Evolutionary conservation across 2,797 vertebrate genomes (phyloP).

Genomic region (Chrysocyon brachyurus): DNA sequence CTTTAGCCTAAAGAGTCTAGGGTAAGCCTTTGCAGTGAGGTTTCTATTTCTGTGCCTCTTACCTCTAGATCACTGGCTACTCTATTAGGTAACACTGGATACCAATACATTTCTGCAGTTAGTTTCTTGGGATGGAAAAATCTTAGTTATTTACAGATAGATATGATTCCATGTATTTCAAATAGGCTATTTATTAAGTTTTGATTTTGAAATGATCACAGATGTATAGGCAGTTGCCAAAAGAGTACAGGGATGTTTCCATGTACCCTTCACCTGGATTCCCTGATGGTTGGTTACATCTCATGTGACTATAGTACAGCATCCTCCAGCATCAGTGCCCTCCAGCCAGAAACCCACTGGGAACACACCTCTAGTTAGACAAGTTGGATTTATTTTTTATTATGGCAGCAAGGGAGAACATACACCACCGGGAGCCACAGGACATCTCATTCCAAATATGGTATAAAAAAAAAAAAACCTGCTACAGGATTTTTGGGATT

Average conservation of each 20-base stretch:
- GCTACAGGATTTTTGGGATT: neutral
- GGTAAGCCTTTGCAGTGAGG: neutral
- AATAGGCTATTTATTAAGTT: neutral
- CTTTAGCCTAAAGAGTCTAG: neutral
- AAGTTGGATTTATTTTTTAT: neutral
- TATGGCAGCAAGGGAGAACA: neutral
- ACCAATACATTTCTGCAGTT: neutral
- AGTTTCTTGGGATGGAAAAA: neutral
- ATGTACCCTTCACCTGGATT: neutral
- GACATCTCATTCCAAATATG: neutral
- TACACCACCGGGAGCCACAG: neutral
- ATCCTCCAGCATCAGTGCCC: neutral
- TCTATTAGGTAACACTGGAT: neutral
- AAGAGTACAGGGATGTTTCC: neutral
- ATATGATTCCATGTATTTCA: neutral
- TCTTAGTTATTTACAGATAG: neutral
- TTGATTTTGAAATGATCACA: constrained; percentile 33
- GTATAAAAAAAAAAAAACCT: neutral
- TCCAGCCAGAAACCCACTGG: neutral
- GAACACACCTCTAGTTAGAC: neutral
- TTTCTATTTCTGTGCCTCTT: neutral
- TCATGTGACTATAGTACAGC: neutral
- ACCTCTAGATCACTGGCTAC: neutral
- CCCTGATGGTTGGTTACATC: no score
- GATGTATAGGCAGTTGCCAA: neutral